Percentiles rank a stretch among this genome's conserved stretches.
These are phyloP conservation scores for Drosophila testacea DNA, from an alignment of 2,888 invertebrate genomes.

Conservation along the genomic window DNA sequence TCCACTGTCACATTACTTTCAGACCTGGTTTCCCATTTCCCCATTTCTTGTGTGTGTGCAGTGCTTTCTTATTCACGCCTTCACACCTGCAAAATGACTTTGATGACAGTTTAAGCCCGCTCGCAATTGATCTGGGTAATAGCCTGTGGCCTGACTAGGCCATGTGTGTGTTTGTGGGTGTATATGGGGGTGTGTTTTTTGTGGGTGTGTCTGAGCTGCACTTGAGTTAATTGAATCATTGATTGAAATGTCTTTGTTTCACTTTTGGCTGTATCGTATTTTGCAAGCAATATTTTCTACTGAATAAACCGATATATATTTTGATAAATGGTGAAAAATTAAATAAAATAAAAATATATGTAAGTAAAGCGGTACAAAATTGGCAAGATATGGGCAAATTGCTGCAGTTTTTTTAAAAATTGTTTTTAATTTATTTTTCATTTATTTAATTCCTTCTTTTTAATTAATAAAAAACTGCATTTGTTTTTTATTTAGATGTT, in stretches of 20 bases:
- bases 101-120: constrained; percentile 39
- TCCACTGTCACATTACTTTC: not conserved
- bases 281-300: not conserved
- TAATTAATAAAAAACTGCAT: too few relatives aligned
- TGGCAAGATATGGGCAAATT: too few relatives aligned
- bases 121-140: constrained; percentile 37
- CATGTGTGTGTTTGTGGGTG: not conserved
- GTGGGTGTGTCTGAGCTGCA: constrained; percentile 50
- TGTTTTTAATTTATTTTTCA: too few relatives aligned
- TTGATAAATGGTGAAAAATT: not conserved
- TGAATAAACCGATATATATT: not conserved
- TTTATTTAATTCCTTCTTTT: too few relatives aligned
- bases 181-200: constrained; percentile 1
- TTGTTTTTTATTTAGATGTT: too few relatives aligned
- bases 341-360: not conserved
- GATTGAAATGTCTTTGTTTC: constrained; percentile 63
- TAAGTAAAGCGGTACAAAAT: too few relatives aligned
- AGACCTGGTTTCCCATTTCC: not conserved
- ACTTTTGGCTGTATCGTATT: constrained; percentile 23
- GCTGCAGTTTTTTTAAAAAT: too few relatives aligned
- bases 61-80: constrained; percentile 44
- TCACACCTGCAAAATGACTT: constrained; percentile 57
- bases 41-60: constrained; percentile 12
- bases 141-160: constrained; percentile 16
- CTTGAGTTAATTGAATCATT: constrained; percentile 75